Conservation (phyloP, 2,113 vertebrate genomes). For the Sprattus sprattus region DNA sequence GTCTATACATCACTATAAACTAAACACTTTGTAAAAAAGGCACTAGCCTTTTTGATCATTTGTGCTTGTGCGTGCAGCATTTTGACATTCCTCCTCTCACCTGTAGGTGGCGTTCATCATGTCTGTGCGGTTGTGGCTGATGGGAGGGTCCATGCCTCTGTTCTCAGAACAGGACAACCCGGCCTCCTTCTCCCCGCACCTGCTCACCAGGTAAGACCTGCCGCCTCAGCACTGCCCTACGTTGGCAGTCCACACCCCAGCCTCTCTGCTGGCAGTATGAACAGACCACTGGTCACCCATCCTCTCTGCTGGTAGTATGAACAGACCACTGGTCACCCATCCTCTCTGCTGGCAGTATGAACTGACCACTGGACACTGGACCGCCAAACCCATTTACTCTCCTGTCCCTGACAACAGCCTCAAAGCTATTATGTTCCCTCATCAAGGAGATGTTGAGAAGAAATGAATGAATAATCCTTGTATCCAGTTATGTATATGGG, state of each 20-base stretch:
- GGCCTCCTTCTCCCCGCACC: conserved; percentile 88
- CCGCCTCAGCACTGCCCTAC: not conserved
- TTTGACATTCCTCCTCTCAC: conserved; percentile 22
- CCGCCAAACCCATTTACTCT: not conserved
- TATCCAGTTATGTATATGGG: not conserved
- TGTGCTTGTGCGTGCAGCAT: not conserved
- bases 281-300: not conserved
- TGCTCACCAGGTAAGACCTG: conserved; percentile 83
- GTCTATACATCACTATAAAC: no score
- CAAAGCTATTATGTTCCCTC: not conserved
- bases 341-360: not conserved
- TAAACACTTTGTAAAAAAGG: no score
- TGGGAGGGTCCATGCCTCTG: conserved; percentile 96
- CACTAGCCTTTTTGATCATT: not conserved
- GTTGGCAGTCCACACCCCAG: no score
- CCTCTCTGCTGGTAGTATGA: not conserved
- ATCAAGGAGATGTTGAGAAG: not conserved
- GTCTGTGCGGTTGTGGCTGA: conserved; percentile 89
- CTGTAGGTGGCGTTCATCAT: conserved; percentile 82
- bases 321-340: not conserved
- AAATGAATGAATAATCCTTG: no score
- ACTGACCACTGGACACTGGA: not conserved
- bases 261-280: not conserved
- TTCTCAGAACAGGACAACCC: conserved; percentile 99
- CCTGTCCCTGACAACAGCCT: not conserved